Evolutionary conservation across 2,888 invertebrate species (phyloP).

Genomic region (Linnaemya tessellans): DNA sequence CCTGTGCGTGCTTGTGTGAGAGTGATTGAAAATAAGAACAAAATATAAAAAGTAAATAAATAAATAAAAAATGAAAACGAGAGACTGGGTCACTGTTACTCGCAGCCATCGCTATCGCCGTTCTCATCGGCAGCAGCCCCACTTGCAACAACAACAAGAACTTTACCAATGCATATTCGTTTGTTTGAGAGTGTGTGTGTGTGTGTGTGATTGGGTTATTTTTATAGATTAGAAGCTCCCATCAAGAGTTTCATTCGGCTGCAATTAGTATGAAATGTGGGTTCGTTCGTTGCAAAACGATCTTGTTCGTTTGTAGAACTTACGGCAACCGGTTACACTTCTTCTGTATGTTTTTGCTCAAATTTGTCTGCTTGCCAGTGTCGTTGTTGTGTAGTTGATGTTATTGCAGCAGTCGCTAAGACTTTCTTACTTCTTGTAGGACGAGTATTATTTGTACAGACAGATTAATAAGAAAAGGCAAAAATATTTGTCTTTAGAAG

Average conservation of each 20-base stretch:
- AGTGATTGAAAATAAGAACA: constrained; percentile 56
- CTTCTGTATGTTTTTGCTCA: not conserved
- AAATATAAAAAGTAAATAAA: constrained; percentile 44
- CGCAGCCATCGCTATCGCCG: constrained; percentile 72
- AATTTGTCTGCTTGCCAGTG: not conserved
- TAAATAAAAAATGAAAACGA: constrained; percentile 65
- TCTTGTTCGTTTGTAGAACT: constrained; percentile 53
- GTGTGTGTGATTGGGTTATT: constrained; percentile 10
- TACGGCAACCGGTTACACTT: constrained; percentile 64
- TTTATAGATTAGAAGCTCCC: constrained; percentile 60
- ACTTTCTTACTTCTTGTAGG: constrained; percentile 51
- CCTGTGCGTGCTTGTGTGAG: constrained; percentile 1
- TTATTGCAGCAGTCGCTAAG: constrained; percentile 4
- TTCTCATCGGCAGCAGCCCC: constrained; percentile 51
- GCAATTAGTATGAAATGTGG: constrained; percentile 40
- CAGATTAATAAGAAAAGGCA: constrained; percentile 9
- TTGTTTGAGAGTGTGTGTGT: not conserved
- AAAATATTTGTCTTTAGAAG: constrained; percentile 27
- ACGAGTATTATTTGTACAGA: constrained; percentile 21
- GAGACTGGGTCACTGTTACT: constrained; percentile 82
- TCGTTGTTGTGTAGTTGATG: constrained; percentile 11
- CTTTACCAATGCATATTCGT: constrained; percentile 31
- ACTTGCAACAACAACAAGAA: constrained; percentile 33
- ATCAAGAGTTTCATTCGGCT: constrained; percentile 29
- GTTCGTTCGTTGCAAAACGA: constrained; percentile 15